These are phyloP conservation scores for Oegoconia quadripuncta DNA, from an alignment of 2,888 invertebrate genomes.

Conservation along the genomic window DNA sequence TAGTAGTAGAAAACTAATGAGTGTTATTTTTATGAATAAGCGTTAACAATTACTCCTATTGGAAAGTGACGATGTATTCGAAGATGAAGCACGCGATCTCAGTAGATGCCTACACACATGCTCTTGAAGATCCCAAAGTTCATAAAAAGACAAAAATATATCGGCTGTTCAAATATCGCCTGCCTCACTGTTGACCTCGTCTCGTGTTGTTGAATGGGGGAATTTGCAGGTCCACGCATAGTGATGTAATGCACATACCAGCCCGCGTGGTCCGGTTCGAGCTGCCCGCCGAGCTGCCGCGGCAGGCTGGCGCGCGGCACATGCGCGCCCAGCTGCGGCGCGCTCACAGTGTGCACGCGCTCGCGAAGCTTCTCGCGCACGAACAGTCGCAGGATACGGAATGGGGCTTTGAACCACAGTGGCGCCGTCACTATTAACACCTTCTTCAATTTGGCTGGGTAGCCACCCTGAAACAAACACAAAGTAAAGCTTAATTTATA, in stretches of 20 bases:
- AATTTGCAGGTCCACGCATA: too few species aligned
- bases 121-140: too few species aligned
- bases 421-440: slow-evolving; percentile 98
- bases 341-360: slow-evolving; percentile 95
- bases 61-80: too few species aligned
- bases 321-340: slow-evolving; percentile 93
- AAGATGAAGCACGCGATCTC: too few species aligned
- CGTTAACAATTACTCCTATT: too few species aligned
- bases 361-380: slow-evolving; percentile 97
- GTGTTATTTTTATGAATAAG: too few species aligned
- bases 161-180: too few species aligned
- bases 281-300: slow-evolving; percentile 91
- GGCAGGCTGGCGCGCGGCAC: slow-evolving; percentile 95
- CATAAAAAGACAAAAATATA: too few species aligned
- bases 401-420: slow-evolving; percentile 98
- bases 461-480: slow-evolving; percentile 88
- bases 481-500: neutral
- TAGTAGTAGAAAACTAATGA: too few species aligned
- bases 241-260: slow-evolving; percentile 85
- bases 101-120: too few species aligned
- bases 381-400: slow-evolving; percentile 95
- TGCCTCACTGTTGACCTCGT: too few species aligned
- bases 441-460: slow-evolving; percentile 97
- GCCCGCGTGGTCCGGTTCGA: slow-evolving; percentile 92
- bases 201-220: too few species aligned